Conservation (phyloP, 1,140 invertebrate species). For the Zaprionus gabonicus region DNA sequence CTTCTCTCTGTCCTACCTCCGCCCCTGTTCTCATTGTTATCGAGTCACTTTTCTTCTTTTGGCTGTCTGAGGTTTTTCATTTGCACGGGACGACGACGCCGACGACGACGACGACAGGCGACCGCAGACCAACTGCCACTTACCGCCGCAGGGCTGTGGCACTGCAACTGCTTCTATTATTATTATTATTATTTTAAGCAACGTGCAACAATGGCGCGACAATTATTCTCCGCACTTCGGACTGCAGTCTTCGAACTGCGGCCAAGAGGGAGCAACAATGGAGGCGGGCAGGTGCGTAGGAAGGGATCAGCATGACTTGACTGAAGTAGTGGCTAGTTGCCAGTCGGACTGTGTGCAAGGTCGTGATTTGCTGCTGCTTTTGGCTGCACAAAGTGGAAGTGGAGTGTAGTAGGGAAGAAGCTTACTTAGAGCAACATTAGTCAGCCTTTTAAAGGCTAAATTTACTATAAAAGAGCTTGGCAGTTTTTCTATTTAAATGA, state of each 20-base stretch:
- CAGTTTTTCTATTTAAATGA: too few species aligned
- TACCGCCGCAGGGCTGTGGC: slow-evolving; percentile 27
- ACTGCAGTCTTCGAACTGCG: background rate
- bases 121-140: slow-evolving; percentile 74
- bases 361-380: background rate
- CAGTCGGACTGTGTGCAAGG: background rate
- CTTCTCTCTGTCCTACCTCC: slow-evolving; percentile 6
- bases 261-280: background rate
- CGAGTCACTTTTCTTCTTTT: slow-evolving; percentile 37
- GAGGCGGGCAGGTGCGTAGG: background rate
- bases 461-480: too few species aligned
- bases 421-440: background rate
- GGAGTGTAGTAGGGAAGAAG: background rate
- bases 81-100: slow-evolving; percentile 23
- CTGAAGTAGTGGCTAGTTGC: slow-evolving; percentile 26
- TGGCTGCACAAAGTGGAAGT: background rate
- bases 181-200: slow-evolving; percentile 72
- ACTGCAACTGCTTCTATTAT: slow-evolving; percentile 23
- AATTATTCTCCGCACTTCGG: slow-evolving; percentile 56
- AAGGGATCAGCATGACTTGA: slow-evolving; percentile 18
- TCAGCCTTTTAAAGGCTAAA: too few species aligned
- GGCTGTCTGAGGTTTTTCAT: slow-evolving; percentile 61
- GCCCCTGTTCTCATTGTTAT: slow-evolving; percentile 62
- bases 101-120: slow-evolving; percentile 31
- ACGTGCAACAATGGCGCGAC: slow-evolving; percentile 78